Base-by-base conservation (phyloP, 2,113 vertebrate species). In the Ptilonorhynchus violaceus region DNA sequence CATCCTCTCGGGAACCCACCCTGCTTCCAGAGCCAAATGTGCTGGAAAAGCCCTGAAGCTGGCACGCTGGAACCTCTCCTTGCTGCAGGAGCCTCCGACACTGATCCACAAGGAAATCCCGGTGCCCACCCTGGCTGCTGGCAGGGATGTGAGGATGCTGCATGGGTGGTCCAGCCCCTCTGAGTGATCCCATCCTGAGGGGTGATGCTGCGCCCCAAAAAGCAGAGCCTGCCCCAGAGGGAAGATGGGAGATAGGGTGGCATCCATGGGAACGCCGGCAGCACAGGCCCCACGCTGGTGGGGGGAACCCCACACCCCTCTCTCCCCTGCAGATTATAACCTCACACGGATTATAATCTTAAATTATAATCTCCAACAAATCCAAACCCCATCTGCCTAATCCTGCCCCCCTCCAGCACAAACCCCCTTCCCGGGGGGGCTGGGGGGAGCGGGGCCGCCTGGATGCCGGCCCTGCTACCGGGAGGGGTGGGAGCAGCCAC, bases 401-500 rank as follows among this genome's bases (percentile, higher is more conserved):
- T 70, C 82, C 96, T 21, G 13, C 7, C 12, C 39, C 21, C 4
- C 5, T n/a, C n/a, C 52, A 20, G 27, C 27, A 58, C 0, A 56
- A 75, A 18, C 8, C 87, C 86, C 49, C 5, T 13, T 39, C 3
- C 7, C 37, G 13, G 3, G 3, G 13, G 39, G 44, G 9, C 7
- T 1, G 28, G 39, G 37, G 70, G 9, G 2, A 62, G 21, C 0
- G 4, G 30, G 37, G 42, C 55, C 0, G 15, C 69, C 47, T 4
- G 44, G 67, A 13, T 70, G 52, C 84, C 91, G 63, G 31, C 46
- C 35, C 80, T 6, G 67, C 68, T 60, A 30, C 16, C 0, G 35
- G 60, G 37, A 30, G 63, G n/a, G 50, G 50, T 35, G 76, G 93
- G 96, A 90, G 82, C 93, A 98, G 96, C 93, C 93, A 70, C 80